Evolutionary conservation across 2,797 vertebrate species (phyloP), one percentile per base, ranked within the genome.

Genomic region (Anabacerthia variegaticeps): DNA sequence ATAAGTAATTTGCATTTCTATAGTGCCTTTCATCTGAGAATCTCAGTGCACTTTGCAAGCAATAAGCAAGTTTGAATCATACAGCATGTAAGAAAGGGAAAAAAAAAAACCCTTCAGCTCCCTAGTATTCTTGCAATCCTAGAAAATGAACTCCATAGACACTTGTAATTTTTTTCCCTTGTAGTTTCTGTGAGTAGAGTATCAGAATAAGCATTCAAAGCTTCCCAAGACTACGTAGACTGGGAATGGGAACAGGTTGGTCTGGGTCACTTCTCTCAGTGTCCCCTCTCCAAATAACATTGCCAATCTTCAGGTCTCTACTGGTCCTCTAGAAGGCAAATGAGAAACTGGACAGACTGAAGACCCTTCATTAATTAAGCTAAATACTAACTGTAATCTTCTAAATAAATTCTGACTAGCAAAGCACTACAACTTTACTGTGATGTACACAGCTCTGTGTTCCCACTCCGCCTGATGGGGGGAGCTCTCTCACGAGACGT

Each of bases 1-100:
- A 69, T 17, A 78, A 67, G 28, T 56, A 30, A 87, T 84, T 66
- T 94, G 54, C 62, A 89, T 93, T 95, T 96, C 68, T 87, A 55
- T 44, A 65, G 73, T 41, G n/a, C 54, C 34, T 86, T 93, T 92
- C 61, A 75, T 87, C 71, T 91, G 65, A 80, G 51, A 87, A 54
- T 81, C 73, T 72, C 76, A 69, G 48, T 82, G 32, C 44, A 80
- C 58, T 95, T 74, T 69, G 26, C 56, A 77, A 90, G n/a, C 61
- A 81, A n/a, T 27, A 76, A 76, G 9, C 20, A 43, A 84, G 39
- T 43, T 78, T 78, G 61, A 89, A 71, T 71, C 24, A 49, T 5
- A 21, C 46, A 75, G 39, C 39, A 85, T 49, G 13, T 30, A 66
- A 37, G n/a, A 69, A 30, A 92, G 22, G 16, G 20, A 43, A 85